Evolutionary conservation across 2,888 invertebrate species (phyloP), one percentile per base, ranked within the genome.

Genomic region (Dicyrtomina minuta): DNA sequence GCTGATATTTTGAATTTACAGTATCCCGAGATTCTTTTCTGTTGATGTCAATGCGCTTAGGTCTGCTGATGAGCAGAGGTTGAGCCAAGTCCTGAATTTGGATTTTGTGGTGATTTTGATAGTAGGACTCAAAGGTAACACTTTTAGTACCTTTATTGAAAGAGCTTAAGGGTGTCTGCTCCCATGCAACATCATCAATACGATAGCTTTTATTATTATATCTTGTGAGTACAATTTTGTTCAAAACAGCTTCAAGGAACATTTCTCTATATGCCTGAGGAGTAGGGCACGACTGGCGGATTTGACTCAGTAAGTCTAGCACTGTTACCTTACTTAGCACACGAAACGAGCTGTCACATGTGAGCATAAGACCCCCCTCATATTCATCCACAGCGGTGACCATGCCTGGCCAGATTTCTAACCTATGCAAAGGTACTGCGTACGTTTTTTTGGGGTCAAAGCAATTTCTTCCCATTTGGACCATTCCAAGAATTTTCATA

Each of bases 351-450:
- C 91, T 89, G 82, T 97, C 96, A 41, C 93, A 85, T 46, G 90
- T 89, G 59, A 97, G 82, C 88, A 94, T 90, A 0, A 96, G 83
- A 0, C 96, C 96, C 8, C 90, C 94, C 81, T 96, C 93, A 74
- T 88, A 89, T 80, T 93, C 92, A 78, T 90, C 89, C 0, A 94
- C 89, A 0, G 92, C 87, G 1, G 93, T 91, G 0, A 93, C 89
- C 80, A 91, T 95, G 1, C 96, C 96, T 0, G 96, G 96, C 90
- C 93, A 93, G 1, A 96, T 88, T 83, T 95, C 92, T 27, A 96
- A 86, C 85, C 81, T 90, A 86, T 74, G 83, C 67, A 83, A 82
- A 13, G 82, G 82, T 24, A 85, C 80, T 8, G 78, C 72, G n/a
- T 81, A 78, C 1, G 90, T 88, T 0, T 86, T 84, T 8, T 85